Percentiles rank a stretch among this genome's conserved stretches.
These are phyloP conservation scores for Drosophila maculinotata DNA, from an alignment of 2,888 invertebrate genomes.

Conservation along the genomic window DNA sequence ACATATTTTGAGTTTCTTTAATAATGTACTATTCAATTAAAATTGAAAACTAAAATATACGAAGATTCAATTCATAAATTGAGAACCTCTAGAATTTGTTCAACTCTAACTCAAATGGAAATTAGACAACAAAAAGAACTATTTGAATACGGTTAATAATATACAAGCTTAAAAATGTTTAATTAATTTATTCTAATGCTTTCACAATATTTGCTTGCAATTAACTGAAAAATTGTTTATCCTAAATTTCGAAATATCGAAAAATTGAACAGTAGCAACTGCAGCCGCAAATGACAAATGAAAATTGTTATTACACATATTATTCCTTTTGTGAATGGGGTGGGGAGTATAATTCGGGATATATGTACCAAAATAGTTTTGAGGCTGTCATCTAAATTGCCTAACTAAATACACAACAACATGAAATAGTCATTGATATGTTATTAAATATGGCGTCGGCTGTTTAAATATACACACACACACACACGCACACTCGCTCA, in stretches of 20 bases:
- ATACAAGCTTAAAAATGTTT: no score
- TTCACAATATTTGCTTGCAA: no score
- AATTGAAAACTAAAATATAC: no score
- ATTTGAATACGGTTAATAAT: no score
- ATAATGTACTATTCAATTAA: no score
- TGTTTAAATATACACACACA: conserved; percentile 52
- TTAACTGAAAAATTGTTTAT: neutral
- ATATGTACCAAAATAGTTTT: conserved; percentile 26
- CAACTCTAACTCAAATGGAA: no score
- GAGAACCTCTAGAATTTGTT: no score
- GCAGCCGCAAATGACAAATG: conserved; percentile 23
- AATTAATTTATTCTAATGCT: no score
- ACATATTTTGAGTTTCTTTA: no score
- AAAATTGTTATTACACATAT: conserved; percentile 28
- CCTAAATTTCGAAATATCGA: neutral
- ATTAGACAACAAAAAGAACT: no score
- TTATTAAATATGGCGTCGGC: conserved; percentile 72
- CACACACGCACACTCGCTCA: conserved; percentile 14
- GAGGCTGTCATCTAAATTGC: conserved; percentile 43
- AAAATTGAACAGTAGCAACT: conserved; percentile 1
- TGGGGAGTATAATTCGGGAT: neutral
- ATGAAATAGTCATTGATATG: conserved; percentile 72
- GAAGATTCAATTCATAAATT: no score
- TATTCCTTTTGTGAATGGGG: conserved; percentile 11
- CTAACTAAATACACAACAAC: conserved; percentile 46